Evolutionary conservation across 1,140 invertebrate species (phyloP).

Genomic region (Leucophenga varia): DNA sequence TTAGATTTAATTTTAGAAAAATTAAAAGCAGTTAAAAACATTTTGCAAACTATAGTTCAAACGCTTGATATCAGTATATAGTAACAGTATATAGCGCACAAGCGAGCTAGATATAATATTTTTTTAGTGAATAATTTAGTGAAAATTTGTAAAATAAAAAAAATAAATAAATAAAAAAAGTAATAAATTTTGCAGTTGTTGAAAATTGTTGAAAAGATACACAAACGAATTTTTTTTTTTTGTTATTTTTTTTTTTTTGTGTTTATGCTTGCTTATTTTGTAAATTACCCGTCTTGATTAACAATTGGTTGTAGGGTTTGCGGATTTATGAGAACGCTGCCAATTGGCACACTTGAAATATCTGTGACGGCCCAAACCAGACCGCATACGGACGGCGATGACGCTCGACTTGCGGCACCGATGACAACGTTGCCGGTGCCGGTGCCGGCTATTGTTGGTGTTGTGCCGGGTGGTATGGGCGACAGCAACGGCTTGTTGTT

Average conservation of each 20-base stretch:
- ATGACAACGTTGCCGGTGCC: too few species aligned
- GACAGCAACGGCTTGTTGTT: too few species aligned
- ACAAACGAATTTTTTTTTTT: constrained; percentile 16
- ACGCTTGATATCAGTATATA: too few species aligned
- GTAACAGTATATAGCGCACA: too few species aligned
- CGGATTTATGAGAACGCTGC: constrained; percentile 84
- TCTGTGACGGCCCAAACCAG: constrained; percentile 85
- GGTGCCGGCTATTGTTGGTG: constrained; percentile 12
- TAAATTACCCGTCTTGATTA: constrained; percentile 65
- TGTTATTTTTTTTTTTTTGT: constrained; percentile 17
- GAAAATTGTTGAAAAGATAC: constrained; percentile 1
- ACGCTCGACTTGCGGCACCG: constrained; percentile 11
- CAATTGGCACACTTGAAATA: constrained; percentile 77
- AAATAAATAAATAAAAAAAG: too few species aligned
- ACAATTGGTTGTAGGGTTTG: constrained; percentile 68
- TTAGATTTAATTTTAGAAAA: too few species aligned
- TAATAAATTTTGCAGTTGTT: not conserved
- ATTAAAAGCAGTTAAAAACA: not conserved
- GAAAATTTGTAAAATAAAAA: not conserved
- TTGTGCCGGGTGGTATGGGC: too few species aligned
- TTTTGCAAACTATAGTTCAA: constrained; percentile 1
- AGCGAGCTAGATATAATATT: too few species aligned
- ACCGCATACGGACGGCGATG: constrained; percentile 31
- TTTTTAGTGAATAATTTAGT: not conserved
- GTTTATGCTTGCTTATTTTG: constrained; percentile 39